These are phyloP conservation scores for Aphelenchoides avenae DNA, from an alignment of 1,140 invertebrate species.

Conservation along the genomic window DNA sequence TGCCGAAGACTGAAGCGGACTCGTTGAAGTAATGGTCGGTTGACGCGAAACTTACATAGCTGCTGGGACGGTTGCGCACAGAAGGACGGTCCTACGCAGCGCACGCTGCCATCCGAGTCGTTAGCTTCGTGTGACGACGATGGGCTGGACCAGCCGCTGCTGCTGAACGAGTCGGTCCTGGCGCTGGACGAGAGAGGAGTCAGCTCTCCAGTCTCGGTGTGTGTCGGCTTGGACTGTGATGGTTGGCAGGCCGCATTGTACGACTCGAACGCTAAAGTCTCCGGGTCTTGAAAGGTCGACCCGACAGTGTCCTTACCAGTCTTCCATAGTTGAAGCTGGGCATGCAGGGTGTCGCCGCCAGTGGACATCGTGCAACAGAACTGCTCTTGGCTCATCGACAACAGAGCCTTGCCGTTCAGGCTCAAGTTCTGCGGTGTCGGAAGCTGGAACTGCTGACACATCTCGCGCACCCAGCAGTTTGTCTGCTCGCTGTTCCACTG, in stretches of 20 bases:
- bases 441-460: constrained; percentile 54
- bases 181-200: too few relatives aligned
- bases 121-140: too few relatives aligned
- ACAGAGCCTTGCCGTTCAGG: constrained; percentile 55
- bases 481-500: constrained; percentile 59
- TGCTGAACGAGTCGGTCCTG: too few relatives aligned
- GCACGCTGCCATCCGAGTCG: too few relatives aligned
- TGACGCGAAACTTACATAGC: too few relatives aligned
- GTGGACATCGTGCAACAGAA: constrained; percentile 52
- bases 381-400: constrained; percentile 55
- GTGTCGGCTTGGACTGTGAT: too few relatives aligned
- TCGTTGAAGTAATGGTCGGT: too few relatives aligned
- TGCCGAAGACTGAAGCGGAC: too few relatives aligned
- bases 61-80: too few relatives aligned
- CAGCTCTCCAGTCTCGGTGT: too few relatives aligned
- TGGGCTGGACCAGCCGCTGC: too few relatives aligned
- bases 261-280: constrained; percentile 20
- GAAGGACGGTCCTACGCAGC: too few relatives aligned
- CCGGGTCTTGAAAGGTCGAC: neutral
- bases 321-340: constrained; percentile 62
- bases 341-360: constrained; percentile 58
- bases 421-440: constrained; percentile 34
- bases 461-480: constrained; percentile 59
- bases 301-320: constrained; percentile 54
- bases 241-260: constrained; percentile 18